Evolutionary conservation across 2,113 vertebrate species (phyloP), one percentile per base, ranked within the genome.

Genomic region (Mobula hypostoma): DNA sequence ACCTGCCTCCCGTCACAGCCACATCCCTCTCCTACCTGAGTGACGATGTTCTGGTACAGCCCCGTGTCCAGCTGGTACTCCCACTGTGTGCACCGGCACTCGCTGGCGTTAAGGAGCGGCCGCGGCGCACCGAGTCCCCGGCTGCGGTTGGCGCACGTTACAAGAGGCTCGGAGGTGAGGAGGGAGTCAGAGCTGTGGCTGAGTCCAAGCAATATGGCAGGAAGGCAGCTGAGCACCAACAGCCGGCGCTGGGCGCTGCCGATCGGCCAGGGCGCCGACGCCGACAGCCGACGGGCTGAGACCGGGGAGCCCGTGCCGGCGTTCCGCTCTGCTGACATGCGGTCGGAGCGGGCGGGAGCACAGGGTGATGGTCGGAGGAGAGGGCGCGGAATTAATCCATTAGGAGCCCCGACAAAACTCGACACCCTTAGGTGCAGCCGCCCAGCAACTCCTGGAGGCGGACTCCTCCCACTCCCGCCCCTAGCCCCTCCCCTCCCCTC

Each of bases 181-280:
- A 99, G 99, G 95, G 98, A 98, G 97, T 99, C 99, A 95, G 98
- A 99, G 96, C 98, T 99, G 96, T 98, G 98, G 95, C 98, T 99
- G 95, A 98, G 99, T 95, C 98, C 98, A 94, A 99, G 98, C 96
- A 99, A 98, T 74, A 99, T 96, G 36, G 98, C 98, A 3, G 99
- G 99, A 66, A 99, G 96, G 98, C 99, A 99, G 94, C 98, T 99
- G 96, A 99, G 98, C 94, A 98, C 96, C 95, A 99, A 97, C n/a
- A 99, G 97, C 95, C 98, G 98, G 95, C 96, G 97, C 96, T 99
- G 98, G 94, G 97, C 98, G 29, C 96, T 97, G 94, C 98, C 63
- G 63, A 5, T 14, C 63, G 4, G 63, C 63, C 63, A 66, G 7
- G 63, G 63, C 63, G 63, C 63, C 63, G 63, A 1, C 8, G 63